A percentile compares a stretch with the other conserved stretches of the same genome.
Evolutionary conservation across 2,113 vertebrate genomes (phyloP).

Genomic region (Tricholaema leucomelas): DNA sequence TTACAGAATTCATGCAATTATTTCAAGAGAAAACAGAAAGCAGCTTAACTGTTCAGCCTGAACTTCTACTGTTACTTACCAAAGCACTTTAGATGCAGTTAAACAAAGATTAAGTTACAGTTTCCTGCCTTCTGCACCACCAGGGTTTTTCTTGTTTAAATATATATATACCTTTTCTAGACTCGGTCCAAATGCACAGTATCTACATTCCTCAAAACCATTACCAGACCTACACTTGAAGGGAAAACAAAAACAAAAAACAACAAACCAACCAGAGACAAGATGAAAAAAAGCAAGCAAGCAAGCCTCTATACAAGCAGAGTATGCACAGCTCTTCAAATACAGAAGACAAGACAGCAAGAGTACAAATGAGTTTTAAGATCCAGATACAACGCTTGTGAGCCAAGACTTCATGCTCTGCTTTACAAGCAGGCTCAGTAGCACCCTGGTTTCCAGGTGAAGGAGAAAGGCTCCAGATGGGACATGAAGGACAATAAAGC

Average conservation of each 20-base stretch:
- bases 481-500: background rate
- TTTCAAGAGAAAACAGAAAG: background rate
- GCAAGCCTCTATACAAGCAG: background rate
- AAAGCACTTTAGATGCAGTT: background rate
- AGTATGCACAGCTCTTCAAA: background rate
- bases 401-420: background rate
- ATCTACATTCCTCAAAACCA: background rate
- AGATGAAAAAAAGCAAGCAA: background rate
- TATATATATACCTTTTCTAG: background rate
- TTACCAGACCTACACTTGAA: background rate
- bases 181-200: background rate
- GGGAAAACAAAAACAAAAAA: rapidly evolving
- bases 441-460: background rate
- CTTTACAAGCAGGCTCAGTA: background rate
- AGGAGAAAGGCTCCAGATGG: background rate
- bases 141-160: background rate
- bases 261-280: rapidly evolving
- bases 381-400: background rate
- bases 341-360: background rate
- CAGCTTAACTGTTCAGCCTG: background rate
- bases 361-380: background rate
- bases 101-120: background rate
- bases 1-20: background rate
- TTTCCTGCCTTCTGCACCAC: background rate
- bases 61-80: background rate